Conservation (phyloP, 2,113 vertebrate species). For the Cariama cristata region DNA sequence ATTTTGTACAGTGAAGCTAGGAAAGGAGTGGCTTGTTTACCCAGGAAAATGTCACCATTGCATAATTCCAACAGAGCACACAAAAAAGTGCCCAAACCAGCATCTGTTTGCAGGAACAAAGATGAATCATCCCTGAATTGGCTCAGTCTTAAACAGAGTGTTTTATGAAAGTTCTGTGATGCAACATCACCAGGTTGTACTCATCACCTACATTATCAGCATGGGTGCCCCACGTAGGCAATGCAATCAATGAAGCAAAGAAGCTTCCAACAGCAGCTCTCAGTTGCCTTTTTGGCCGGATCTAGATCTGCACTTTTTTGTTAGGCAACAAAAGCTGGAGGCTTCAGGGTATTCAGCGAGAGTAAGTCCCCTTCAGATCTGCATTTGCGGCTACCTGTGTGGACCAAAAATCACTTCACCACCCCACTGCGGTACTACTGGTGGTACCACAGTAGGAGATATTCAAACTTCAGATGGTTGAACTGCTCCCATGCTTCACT, state of each 20-base stretch:
- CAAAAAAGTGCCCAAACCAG: slow-evolving; percentile 33
- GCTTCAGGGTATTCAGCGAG: not conserved
- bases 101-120: slow-evolving; percentile 29
- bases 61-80: not conserved
- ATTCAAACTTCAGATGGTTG: not conserved
- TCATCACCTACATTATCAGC: not conserved
- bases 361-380: not conserved
- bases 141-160: not conserved
- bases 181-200: not conserved
- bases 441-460: not conserved
- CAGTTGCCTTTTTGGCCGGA: fast-evolving
- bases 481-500: not conserved
- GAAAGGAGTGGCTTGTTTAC: slow-evolving; percentile 52
- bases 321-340: not conserved
- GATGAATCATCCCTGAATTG: slow-evolving; percentile 34
- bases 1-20: not conserved
- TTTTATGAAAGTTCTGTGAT: slow-evolving; percentile 23
- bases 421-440: too few relatives aligned
- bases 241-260: fast-evolving
- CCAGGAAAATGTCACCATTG: not conserved
- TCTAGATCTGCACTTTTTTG: not conserved
- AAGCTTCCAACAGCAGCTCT: not conserved
- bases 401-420: not conserved
- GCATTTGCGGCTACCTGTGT: not conserved
- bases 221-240: not conserved